phyloP scores from a whole-genome alignment of 2,797 vertebrate genomes.

The Parauchenoglanis punctatus region DNA sequence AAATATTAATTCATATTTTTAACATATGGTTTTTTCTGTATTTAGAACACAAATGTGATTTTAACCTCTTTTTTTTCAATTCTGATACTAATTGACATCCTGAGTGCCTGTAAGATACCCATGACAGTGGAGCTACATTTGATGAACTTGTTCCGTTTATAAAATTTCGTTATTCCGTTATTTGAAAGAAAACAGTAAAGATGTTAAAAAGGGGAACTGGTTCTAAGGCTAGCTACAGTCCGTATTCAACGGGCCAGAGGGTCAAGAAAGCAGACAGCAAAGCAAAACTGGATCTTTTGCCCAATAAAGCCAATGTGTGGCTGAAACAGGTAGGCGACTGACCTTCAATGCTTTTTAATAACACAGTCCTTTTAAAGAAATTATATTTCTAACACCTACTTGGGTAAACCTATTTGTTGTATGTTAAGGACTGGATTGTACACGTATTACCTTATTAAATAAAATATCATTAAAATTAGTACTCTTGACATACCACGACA shows the following conservation, averaged over 20 bases:
- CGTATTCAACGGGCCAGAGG: constrained; percentile 70
- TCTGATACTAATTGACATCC: neutral
- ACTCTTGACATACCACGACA: neutral
- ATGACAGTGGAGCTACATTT: neutral
- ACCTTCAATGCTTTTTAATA: neutral
- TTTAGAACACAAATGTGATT: neutral
- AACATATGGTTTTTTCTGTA: no score
- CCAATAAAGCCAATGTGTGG: constrained; percentile 71
- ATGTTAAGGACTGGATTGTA: neutral
- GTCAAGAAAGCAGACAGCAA: constrained; percentile 66
- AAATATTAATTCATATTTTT: neutral
- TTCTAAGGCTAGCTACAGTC: constrained; percentile 80
- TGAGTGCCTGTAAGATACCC: neutral
- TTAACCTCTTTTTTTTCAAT: neutral
- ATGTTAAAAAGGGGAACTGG: constrained; percentile 76
- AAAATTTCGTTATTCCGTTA: no score
- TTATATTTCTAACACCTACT: neutral
- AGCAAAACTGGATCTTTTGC: constrained; percentile 75
- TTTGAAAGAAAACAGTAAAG: neutral
- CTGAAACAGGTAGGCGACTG: constrained; percentile 80
- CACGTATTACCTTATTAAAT: no score
- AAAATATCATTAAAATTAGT: neutral
- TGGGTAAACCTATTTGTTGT: neutral
- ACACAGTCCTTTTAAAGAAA: neutral
- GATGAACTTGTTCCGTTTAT: neutral